phyloP scores from a whole-genome alignment of 2,113 vertebrate genomes.

The Anas platyrhynchos region DNA sequence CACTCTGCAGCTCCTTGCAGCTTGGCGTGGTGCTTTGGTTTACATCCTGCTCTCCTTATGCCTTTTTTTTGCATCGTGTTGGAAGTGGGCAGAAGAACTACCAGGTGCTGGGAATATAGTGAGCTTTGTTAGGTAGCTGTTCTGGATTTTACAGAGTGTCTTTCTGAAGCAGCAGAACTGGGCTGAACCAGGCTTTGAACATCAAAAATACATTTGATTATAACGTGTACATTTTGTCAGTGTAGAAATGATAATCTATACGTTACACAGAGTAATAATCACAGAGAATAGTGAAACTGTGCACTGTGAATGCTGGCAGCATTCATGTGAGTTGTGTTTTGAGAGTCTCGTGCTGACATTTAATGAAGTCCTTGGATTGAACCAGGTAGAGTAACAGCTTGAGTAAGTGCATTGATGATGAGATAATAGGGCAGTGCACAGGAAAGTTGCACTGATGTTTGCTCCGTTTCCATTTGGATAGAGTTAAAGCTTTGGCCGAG shows the following conservation, averaged over 20 bases:
- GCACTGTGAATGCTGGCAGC: neutral
- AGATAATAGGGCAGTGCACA: neutral
- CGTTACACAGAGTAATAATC: neutral
- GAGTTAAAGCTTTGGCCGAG: neutral
- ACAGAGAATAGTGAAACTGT: neutral
- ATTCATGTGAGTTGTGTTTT: neutral
- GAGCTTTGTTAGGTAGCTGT: neutral
- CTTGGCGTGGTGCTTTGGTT: neutral
- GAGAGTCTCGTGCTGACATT: neutral
- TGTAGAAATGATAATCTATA: neutral
- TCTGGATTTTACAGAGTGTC: neutral
- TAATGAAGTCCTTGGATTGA: neutral
- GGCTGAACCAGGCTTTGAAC: too few relatives aligned
- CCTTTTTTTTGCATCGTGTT: accelerated
- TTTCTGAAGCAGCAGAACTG: too few relatives aligned
- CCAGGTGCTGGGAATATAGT: neutral
- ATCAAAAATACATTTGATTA: too few relatives aligned
- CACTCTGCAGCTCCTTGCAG: neutral
- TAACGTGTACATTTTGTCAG: neutral
- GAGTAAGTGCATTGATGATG: neutral
- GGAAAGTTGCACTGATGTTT: neutral
- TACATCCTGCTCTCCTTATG: neutral
- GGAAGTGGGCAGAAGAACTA: neutral
- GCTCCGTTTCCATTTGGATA: neutral
- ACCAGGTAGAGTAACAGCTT: neutral